Percentiles rank a stretch among this genome's conserved stretches.
These are phyloP conservation scores for Malthinus seriepunctatus DNA, from an alignment of 2,888 invertebrate genomes.

Conservation along the genomic window DNA sequence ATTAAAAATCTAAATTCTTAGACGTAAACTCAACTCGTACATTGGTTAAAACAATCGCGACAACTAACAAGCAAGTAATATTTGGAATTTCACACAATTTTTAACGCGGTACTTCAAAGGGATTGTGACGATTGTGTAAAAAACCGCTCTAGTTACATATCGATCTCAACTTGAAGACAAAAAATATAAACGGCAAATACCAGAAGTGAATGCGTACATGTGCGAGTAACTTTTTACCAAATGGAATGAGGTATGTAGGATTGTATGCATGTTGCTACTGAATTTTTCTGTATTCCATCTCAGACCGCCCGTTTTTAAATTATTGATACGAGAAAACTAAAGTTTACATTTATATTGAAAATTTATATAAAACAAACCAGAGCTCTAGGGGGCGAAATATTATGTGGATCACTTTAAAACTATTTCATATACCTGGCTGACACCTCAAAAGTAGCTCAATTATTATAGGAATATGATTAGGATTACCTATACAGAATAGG, in stretches of 20 bases:
- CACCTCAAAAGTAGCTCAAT: no score
- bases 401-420: no score
- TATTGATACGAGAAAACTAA: background rate
- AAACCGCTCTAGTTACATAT: constrained; percentile 55
- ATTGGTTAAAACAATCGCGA: constrained; percentile 36
- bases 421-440: no score
- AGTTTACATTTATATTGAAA: background rate
- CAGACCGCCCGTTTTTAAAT: constrained; percentile 1
- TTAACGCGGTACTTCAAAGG: constrained; percentile 56
- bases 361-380: background rate
- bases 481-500: no score
- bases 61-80: constrained; percentile 56
- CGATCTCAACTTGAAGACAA: constrained; percentile 46
- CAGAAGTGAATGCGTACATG: constrained; percentile 51
- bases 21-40: constrained; percentile 13
- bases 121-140: constrained; percentile 39
- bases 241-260: constrained; percentile 48
- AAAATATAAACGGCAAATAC: constrained; percentile 48
- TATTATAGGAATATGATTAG: no score
- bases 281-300: constrained; percentile 11
- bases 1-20: constrained; percentile 18
- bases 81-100: constrained; percentile 58
- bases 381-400: no score
- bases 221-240: constrained; percentile 45
- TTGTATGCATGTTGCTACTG: constrained; percentile 32